Percentiles rank a stretch among this genome's conserved stretches.
phyloP scores from a whole-genome alignment of 2,797 vertebrate species.

The Gymnodraco acuticeps region DNA sequence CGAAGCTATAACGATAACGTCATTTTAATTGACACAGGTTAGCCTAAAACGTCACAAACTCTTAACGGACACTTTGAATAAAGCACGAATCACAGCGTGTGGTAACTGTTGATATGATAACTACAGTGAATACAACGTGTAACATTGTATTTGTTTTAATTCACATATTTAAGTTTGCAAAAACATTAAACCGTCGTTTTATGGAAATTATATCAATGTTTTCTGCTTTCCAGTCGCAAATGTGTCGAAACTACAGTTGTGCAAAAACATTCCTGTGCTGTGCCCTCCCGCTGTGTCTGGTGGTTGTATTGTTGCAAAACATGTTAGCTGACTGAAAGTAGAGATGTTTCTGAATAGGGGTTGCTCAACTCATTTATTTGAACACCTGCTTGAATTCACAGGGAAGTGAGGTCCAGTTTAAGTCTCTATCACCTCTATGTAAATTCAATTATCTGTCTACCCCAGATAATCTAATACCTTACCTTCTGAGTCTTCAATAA shows the following conservation, averaged over 20 bases:
- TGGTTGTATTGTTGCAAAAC: not conserved
- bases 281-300: not conserved
- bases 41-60: not conserved
- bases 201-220: too few species aligned
- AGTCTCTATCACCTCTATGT: not conserved
- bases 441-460: not conserved
- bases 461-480: not conserved
- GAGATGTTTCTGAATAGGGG: not conserved
- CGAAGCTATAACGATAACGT: constrained; percentile 40
- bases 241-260: not conserved
- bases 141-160: not conserved
- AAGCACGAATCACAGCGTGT: rapidly evolving
- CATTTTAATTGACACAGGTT: constrained; percentile 4
- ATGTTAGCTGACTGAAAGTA: not conserved
- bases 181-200: not conserved
- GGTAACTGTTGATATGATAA: not conserved
- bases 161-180: not conserved
- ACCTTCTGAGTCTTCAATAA: not conserved
- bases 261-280: not conserved
- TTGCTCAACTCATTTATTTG: constrained; percentile 32
- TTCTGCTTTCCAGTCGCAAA: not conserved
- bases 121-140: not conserved
- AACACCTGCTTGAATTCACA: constrained; percentile 35
- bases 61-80: not conserved
- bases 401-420: constrained; percentile 7